phyloP scores from a whole-genome alignment of 2,888 invertebrate genomes.

The Drosophila subquinaria region DNA sequence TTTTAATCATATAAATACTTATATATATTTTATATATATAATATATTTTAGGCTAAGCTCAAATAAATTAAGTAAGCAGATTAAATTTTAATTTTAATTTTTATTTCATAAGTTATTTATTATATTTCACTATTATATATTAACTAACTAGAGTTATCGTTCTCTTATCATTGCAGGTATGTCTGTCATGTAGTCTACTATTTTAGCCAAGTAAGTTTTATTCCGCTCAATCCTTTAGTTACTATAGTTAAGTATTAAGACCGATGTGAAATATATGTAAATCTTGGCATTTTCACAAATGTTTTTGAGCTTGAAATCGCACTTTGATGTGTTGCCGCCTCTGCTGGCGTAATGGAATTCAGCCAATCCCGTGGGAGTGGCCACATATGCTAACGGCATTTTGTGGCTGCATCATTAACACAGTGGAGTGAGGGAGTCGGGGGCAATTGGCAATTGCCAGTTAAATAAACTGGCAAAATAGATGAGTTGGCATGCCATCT shows the following conservation, averaged over 20 bases:
- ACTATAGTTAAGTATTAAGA: too few relatives aligned
- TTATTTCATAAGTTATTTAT: too few relatives aligned
- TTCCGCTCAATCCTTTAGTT: too few relatives aligned
- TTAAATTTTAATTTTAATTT: too few relatives aligned
- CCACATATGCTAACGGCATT: constrained; percentile 76
- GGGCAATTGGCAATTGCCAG: constrained; percentile 29
- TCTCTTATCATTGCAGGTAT: constrained; percentile 37
- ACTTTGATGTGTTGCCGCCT: constrained; percentile 66
- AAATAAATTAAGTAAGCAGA: too few relatives aligned
- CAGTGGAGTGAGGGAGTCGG: neutral
- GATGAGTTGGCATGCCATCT: constrained; percentile 24
- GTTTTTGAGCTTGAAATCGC: constrained; percentile 51
- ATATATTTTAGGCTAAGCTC: too few relatives aligned
- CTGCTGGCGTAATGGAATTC: constrained; percentile 18
- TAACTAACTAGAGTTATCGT: neutral
- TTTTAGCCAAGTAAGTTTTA: neutral
- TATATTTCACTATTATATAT: too few relatives aligned
- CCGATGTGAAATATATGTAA: constrained; percentile 13
- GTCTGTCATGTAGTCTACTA: neutral
- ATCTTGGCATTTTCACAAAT: constrained; percentile 51
- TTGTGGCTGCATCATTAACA: constrained; percentile 80
- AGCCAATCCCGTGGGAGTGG: constrained; percentile 66
- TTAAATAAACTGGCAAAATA: constrained; percentile 51
- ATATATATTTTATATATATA: too few relatives aligned
- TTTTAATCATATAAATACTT: too few relatives aligned